These are phyloP conservation scores for Caloenas nicobarica DNA, from an alignment of 2,113 vertebrate species.

Conservation along the genomic window DNA sequence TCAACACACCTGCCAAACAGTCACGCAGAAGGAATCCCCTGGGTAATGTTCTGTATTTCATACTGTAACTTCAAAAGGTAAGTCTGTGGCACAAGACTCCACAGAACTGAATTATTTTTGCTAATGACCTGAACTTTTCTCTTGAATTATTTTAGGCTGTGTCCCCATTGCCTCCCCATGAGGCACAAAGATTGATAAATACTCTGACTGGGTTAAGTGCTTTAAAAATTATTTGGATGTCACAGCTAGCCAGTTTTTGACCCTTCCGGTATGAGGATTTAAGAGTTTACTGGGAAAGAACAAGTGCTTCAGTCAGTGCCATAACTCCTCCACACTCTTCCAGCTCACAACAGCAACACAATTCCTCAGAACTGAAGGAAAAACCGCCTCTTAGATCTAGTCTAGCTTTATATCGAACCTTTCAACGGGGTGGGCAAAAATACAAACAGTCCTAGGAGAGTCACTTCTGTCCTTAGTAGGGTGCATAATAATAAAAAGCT, in stretches of 20 bases:
- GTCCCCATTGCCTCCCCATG: accelerated
- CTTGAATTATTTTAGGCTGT: not conserved
- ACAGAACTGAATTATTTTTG: not conserved
- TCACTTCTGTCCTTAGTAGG: not conserved
- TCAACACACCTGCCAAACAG: not conserved
- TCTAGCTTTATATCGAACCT: not conserved
- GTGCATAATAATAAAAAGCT: not conserved
- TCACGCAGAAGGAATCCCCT: not conserved
- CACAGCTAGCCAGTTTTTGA: conserved; percentile 42
- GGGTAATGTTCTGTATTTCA: not conserved
- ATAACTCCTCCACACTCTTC: not conserved
- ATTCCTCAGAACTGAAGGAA: not conserved
- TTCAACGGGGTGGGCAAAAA: not conserved
- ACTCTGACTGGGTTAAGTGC: conserved; percentile 3
- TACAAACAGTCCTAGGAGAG: not conserved
- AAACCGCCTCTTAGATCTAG: not conserved
- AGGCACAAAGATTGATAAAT: not conserved
- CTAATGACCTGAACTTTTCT: not conserved
- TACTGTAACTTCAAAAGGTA: not conserved
- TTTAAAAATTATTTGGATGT: conserved; percentile 45
- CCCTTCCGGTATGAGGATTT: conserved; percentile 27
- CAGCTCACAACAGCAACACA: not conserved
- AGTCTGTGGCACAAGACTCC: not conserved
- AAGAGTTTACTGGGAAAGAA: conserved; percentile 26
- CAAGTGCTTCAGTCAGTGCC: conserved; percentile 1